Conservation (phyloP, 2,888 invertebrate species). For the Hydropsyche betteni region DNA sequence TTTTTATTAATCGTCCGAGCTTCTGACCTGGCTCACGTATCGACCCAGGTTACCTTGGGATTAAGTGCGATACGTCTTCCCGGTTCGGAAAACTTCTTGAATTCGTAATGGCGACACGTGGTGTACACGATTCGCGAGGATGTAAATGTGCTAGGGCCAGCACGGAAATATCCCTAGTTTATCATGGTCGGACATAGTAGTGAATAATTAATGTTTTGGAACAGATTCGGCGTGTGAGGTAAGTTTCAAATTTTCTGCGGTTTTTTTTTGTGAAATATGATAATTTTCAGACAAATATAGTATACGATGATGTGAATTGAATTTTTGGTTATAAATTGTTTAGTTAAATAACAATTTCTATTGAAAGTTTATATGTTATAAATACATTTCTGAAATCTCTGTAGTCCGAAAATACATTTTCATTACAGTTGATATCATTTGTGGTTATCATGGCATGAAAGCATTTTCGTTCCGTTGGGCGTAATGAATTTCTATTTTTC, state of each 20-base stretch:
- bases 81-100: slow-evolving; percentile 26
- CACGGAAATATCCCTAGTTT: slow-evolving; percentile 35
- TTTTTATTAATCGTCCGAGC: no score
- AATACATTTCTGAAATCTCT: no score
- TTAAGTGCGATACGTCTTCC: slow-evolving; percentile 22
- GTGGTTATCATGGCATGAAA: no score
- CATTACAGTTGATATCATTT: no score
- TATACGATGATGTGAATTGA: no score
- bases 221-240: slow-evolving; percentile 26
- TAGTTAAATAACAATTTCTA: no score
- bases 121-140: not conserved
- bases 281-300: not conserved
- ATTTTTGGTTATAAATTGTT: no score
- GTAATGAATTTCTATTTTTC: no score
- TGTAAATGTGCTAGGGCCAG: slow-evolving; percentile 24
- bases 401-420: no score
- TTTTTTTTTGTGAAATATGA: not conserved
- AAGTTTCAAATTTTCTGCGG: not conserved
- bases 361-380: no score
- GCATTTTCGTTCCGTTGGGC: no score
- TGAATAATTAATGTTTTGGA: slow-evolving; percentile 33
- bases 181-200: slow-evolving; percentile 31
- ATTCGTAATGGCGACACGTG: slow-evolving; percentile 33
- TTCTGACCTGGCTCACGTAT: slow-evolving; percentile 29
- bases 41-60: not conserved